These are phyloP conservation scores for Eretmochelys imbricata DNA, from an alignment of 2,113 vertebrate genomes.

Conservation along the genomic window DNA sequence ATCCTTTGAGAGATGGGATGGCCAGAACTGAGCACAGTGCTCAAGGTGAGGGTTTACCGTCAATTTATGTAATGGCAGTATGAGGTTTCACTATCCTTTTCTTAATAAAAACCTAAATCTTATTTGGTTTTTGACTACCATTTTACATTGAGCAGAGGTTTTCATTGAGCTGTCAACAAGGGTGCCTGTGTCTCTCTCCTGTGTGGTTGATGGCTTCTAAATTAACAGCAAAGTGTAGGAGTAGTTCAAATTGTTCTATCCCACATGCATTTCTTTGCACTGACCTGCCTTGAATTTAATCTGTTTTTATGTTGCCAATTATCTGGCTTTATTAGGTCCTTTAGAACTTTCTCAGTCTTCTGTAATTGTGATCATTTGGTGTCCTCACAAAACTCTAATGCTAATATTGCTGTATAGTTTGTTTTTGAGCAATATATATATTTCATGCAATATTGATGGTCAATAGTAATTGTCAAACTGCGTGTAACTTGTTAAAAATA, in stretches of 20 bases:
- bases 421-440: not conserved
- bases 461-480: not conserved
- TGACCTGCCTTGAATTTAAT: not conserved
- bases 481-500: not conserved
- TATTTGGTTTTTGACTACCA: not conserved
- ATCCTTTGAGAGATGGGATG: not conserved
- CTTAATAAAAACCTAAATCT: not conserved
- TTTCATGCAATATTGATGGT: not conserved
- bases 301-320: not conserved
- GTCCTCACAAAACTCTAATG: not conserved
- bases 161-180: not conserved
- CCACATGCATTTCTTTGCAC: not conserved
- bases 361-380: not conserved
- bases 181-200: not conserved
- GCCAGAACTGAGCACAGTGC: not conserved
- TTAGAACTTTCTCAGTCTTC: not conserved
- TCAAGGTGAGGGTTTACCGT: not conserved
- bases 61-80: not conserved
- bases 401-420: not conserved
- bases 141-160: not conserved
- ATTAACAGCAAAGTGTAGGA: not conserved
- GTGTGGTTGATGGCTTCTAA: not conserved
- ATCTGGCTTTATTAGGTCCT: not conserved
- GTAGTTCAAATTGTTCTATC: not conserved
- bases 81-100: not conserved